These are phyloP conservation scores for Zhuqinia jingwanae DNA, from an alignment of 2,888 invertebrate species.

Conservation along the genomic window DNA sequence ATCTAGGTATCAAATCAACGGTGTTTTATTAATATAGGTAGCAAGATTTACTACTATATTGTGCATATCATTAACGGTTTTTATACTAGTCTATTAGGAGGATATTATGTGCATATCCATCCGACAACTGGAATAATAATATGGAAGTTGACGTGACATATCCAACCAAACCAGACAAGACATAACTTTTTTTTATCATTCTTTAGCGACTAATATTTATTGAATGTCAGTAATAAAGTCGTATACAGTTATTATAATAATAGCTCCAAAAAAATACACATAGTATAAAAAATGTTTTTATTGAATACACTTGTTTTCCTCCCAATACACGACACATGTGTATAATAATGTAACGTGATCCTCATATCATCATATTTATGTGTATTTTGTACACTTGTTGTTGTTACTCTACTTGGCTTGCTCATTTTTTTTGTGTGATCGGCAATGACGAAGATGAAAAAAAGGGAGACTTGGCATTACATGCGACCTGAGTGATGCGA, in stretches of 20 bases:
- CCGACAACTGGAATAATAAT: conserved; percentile 43
- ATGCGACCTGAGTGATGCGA: conserved; percentile 64
- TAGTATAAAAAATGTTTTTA: no score
- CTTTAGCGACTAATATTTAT: no score
- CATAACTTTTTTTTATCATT: conserved; percentile 19
- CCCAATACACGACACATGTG: conserved; percentile 39
- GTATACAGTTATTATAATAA: conserved; percentile 7
- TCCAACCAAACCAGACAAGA: no score
- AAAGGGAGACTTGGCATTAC: conserved; percentile 62
- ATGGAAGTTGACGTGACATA: conserved; percentile 28
- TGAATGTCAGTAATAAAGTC: conserved; percentile 29
- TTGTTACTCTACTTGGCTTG: not conserved
- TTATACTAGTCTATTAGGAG: not conserved
- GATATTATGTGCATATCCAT: not conserved
- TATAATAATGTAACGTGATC: not conserved
- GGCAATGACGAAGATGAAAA: conserved; percentile 57
- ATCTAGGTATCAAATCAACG: conserved; percentile 32
- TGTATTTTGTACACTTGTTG: conserved; percentile 17
- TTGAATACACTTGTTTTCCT: conserved; percentile 29
- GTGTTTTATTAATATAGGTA: conserved; percentile 51
- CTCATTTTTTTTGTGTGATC: conserved; percentile 55
- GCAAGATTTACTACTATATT: conserved; percentile 4
- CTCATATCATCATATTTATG: conserved; percentile 12
- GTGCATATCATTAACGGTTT: conserved; percentile 32
- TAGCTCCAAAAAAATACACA: conserved; percentile 4